Percentiles rank a stretch among this genome's conserved stretches.
Evolutionary conservation across 2,888 invertebrate genomes (phyloP).

Genomic region (Plagodis pulveraria): DNA sequence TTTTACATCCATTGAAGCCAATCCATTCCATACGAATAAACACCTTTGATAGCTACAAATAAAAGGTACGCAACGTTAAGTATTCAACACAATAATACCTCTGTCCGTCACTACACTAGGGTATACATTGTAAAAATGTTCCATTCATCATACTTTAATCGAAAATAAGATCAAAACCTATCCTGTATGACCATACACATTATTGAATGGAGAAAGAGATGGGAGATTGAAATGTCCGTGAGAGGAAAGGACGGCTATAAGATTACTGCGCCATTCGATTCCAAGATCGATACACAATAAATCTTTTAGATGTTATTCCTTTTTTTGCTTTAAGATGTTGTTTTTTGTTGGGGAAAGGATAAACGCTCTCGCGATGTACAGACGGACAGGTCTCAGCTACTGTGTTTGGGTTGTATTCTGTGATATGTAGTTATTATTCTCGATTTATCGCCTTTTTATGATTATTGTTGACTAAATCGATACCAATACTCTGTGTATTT

Average conservation of each 20-base stretch:
- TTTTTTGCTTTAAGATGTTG: slow-evolving; percentile 13
- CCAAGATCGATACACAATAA: slow-evolving; percentile 76
- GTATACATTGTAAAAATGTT: slow-evolving; percentile 56
- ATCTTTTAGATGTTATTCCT: slow-evolving; percentile 54
- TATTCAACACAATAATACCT: slow-evolving; percentile 53
- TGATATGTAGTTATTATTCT: slow-evolving; percentile 15
- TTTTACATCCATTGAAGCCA: slow-evolving; percentile 20
- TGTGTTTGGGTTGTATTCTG: slow-evolving; percentile 48
- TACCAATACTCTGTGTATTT: slow-evolving; percentile 5
- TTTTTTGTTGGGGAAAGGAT: slow-evolving; percentile 58
- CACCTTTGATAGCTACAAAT: slow-evolving; percentile 26
- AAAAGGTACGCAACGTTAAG: slow-evolving; percentile 38
- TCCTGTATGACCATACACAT: slow-evolving; percentile 52
- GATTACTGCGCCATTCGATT: slow-evolving; percentile 65
- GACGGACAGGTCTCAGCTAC: slow-evolving; percentile 69
- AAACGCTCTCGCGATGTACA: slow-evolving; percentile 51
- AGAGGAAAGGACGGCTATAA: slow-evolving; percentile 43
- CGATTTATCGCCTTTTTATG: slow-evolving; percentile 26
- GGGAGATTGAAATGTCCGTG: slow-evolving; percentile 21
- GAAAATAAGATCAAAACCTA: slow-evolving; percentile 64
- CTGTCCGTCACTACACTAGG: slow-evolving; percentile 48
- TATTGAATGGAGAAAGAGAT: slow-evolving; percentile 64
- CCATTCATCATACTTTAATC: slow-evolving; percentile 73
- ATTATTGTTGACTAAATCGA: slow-evolving; percentile 12
- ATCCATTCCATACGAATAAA: slow-evolving; percentile 27